Evolutionary conservation across 2,113 vertebrate genomes (phyloP), one percentile per base, ranked within the genome.

Genomic region (Cavia aperea): DNA sequence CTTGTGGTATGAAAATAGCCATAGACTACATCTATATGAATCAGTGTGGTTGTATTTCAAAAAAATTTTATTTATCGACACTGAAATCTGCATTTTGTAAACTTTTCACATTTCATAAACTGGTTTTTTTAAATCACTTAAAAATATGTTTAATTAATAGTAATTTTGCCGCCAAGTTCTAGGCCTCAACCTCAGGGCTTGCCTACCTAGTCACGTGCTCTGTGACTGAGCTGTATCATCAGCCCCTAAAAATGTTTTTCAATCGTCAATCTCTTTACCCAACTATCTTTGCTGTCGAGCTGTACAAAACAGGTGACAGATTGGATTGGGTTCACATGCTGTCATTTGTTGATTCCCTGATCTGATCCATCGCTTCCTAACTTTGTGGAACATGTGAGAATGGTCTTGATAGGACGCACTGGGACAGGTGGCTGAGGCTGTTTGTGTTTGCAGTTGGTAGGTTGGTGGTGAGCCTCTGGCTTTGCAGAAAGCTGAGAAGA

Each of bases 1-100:
- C 1, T 5, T 33, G 2, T 23, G 16, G 51, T 29, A 9, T 15
- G 43, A 81, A n/a, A 58, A 5, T 49, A 89, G 68, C 16, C 11
- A 36, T 8, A 13, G 70, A 18, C 12, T 26, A 19, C 16, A 51
- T 5, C 3, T 29, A 18, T 0, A n/a, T 12, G 29, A 63, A 26
- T 11, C 29, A 29, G 10, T 16, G 33, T 46, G 33, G 51, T 60
- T 82, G 26, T 29, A 87, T 54, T 86, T 81, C 60, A 68, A 39
- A 77, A 70, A 31, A 60, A 54, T 36, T 86, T 75, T 84, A 63
- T 63, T 84, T 87, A 89, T 46, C 24, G 77, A 46, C 23, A 78
- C 68, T 77, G 60, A 83, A 46, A 86, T 94, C 84, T 90, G 14
- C 56, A 92, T 81, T 88, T 87, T 15, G 10, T n/a, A 66, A 75